Evolutionary conservation across 2,113 vertebrate species (phyloP).

Genomic region (Pomatorhinus ruficollis): DNA sequence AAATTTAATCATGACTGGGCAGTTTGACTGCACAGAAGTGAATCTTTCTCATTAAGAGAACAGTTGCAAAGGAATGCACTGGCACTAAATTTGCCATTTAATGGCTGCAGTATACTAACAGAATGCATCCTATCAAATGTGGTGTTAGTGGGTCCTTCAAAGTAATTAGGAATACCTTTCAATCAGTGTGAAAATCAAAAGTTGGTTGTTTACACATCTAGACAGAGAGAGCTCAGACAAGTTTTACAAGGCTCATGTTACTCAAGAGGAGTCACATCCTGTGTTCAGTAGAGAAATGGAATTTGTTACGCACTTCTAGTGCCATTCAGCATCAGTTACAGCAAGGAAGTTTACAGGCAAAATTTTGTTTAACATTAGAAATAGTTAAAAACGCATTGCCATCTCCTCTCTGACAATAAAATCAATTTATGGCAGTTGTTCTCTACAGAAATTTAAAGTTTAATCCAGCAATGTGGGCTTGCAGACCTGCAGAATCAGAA

Average conservation of each 20-base stretch:
- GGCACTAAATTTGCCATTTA: not conserved
- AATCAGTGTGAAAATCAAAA: not conserved
- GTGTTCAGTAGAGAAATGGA: not conserved
- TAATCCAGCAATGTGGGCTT: not conserved
- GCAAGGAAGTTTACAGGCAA: not conserved
- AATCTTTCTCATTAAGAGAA: constrained; percentile 23
- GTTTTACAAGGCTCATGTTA: not conserved
- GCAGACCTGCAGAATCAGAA: constrained; percentile 7
- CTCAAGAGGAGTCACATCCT: not conserved
- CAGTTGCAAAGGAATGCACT: constrained; percentile 14
- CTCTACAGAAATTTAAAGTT: not conserved
- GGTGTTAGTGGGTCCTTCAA: not conserved
- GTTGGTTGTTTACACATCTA: not conserved
- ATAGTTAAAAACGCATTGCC: not conserved
- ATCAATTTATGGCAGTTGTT: not conserved
- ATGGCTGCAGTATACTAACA: not conserved
- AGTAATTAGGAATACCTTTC: not conserved
- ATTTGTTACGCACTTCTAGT: not conserved
- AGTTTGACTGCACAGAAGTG: constrained; percentile 1
- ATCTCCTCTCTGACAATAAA: not conserved
- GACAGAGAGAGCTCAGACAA: not conserved
- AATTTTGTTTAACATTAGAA: not conserved
- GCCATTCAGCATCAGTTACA: constrained; percentile 17
- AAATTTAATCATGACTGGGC: constrained; percentile 7
- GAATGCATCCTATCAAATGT: not conserved